Conservation (phyloP, 2,113 vertebrate species). For the Macrotis lagotis region DNA sequence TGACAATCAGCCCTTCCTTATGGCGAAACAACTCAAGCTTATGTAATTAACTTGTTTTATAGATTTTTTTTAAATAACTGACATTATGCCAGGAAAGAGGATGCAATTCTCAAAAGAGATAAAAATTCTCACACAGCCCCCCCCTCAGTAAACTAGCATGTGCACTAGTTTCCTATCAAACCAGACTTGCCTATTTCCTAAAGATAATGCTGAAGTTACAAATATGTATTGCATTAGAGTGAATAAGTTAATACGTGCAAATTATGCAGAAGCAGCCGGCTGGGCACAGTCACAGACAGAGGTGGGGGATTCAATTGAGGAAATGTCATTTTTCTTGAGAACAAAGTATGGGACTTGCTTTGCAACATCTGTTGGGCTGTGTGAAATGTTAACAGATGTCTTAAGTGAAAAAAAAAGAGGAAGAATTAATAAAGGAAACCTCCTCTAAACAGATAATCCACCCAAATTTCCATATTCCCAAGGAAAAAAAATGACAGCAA, state of each 20-base stretch:
- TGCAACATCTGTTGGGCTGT: constrained; percentile 82
- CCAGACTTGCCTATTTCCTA: constrained; percentile 47
- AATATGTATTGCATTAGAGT: constrained; percentile 59
- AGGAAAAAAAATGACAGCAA: constrained; percentile 70
- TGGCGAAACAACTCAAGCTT: constrained; percentile 77
- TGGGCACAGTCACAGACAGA: constrained; percentile 66
- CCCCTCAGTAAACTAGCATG: constrained; percentile 50
- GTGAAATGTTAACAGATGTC: constrained; percentile 86
- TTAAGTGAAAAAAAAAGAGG: constrained; percentile 75
- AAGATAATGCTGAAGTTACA: constrained; percentile 62
- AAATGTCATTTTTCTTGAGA: constrained; percentile 80
- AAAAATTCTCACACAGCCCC: constrained; percentile 50
- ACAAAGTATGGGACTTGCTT: constrained; percentile 76
- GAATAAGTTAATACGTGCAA: constrained; percentile 72
- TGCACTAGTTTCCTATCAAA: constrained; percentile 58
- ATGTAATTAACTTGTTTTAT: constrained; percentile 77
- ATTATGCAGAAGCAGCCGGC: constrained; percentile 72
- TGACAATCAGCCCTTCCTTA: constrained; percentile 92
- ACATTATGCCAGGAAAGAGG: constrained; percentile 41
- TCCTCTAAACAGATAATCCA: constrained; percentile 81
- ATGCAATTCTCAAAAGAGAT: constrained; percentile 30
- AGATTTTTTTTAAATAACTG: constrained; percentile 61
- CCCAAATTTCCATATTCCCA: constrained; percentile 78
- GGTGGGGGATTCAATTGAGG: constrained; percentile 66
- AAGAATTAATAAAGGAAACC: constrained; percentile 81